Percentiles rank a stretch among this genome's conserved stretches.
These are phyloP conservation scores for Copidosoma floridanum DNA, from an alignment of 1,140 invertebrate genomes.

Conservation along the genomic window DNA sequence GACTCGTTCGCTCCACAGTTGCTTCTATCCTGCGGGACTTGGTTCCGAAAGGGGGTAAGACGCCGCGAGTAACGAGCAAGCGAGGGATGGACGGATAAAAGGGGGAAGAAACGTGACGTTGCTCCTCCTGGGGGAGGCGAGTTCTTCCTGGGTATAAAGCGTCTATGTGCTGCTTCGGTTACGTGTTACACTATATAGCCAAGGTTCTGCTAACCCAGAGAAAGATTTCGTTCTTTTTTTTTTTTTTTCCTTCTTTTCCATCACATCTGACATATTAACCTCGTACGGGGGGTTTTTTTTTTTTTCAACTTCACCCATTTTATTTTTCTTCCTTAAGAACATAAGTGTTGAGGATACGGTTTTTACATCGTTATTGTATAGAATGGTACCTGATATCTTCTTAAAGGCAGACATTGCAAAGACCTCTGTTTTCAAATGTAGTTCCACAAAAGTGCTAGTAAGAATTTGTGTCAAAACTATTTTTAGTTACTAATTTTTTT, in stretches of 20 bases:
- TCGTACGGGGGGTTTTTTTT: too few relatives aligned
- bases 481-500: too few relatives aligned
- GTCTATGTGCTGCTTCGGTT: too few relatives aligned
- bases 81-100: neutral
- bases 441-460: too few relatives aligned
- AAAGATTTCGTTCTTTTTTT: neutral
- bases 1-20: neutral
- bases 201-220: slow-evolving; percentile 6
- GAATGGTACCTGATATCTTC: too few relatives aligned
- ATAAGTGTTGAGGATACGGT: too few relatives aligned
- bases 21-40: neutral
- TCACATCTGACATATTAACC: too few relatives aligned
- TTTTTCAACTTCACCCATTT: neutral
- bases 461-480: too few relatives aligned
- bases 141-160: neutral
- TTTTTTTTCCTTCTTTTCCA: neutral
- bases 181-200: neutral
- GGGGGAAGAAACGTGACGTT: neutral
- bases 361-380: too few relatives aligned
- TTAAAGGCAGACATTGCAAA: too few relatives aligned
- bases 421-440: too few relatives aligned
- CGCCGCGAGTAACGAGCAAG: neutral
- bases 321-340: neutral
- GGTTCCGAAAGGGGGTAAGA: too few relatives aligned
- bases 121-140: neutral